A percentile compares a stretch with the other conserved stretches of the same genome.
Conservation (phyloP, 2,888 invertebrate species). For the Noctuana brunneofusca region DNA sequence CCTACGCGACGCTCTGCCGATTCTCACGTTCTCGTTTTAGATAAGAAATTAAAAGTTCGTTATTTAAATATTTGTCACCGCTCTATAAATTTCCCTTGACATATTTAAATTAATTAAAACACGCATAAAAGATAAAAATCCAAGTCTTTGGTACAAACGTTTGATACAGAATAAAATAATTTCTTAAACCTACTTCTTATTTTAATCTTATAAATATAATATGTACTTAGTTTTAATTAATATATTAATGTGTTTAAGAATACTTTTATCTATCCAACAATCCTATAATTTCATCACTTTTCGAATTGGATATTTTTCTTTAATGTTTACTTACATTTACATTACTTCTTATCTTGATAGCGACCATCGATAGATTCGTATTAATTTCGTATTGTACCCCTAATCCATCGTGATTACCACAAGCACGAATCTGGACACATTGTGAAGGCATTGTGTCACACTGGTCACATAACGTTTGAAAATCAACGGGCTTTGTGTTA, state of each 20-base stretch:
- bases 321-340: background rate
- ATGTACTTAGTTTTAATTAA: constrained; percentile 28
- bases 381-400: too few relatives aligned
- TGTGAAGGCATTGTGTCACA: too few relatives aligned
- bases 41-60: too few relatives aligned
- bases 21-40: too few relatives aligned
- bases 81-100: too few relatives aligned
- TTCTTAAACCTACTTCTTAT: constrained; percentile 17
- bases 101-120: background rate
- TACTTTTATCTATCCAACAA: constrained; percentile 14
- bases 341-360: background rate
- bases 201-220: constrained; percentile 17
- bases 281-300: constrained; percentile 2
- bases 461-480: too few relatives aligned
- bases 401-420: too few relatives aligned
- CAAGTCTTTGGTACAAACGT: constrained; percentile 8
- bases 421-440: too few relatives aligned
- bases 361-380: too few relatives aligned
- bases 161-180: constrained; percentile 16
- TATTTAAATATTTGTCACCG: too few relatives aligned
- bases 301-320: background rate
- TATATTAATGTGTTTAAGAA: constrained; percentile 26
- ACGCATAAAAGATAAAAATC: background rate
- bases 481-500: too few relatives aligned
- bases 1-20: too few relatives aligned